Base-by-base conservation (phyloP, 2,113 vertebrate genomes). In the Scolopax mira region DNA sequence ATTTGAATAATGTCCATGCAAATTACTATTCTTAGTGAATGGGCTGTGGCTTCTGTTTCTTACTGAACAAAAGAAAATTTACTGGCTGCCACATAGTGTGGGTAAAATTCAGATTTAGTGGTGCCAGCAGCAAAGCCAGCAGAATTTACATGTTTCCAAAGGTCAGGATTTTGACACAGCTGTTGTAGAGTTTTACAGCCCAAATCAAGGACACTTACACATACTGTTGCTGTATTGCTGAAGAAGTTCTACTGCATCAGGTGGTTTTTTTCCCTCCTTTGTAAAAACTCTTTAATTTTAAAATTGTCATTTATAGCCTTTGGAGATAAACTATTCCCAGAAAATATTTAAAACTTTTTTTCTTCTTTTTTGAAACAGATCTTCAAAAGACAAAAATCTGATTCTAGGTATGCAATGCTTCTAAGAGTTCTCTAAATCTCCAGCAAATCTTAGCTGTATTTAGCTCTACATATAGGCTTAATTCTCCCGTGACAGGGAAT, bases 91-190 rank as follows among this genome's bases (percentile, higher is more conserved):
- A 71, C 54, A 42, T 9, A 42, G 23, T n/a, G 39, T 64, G 33
- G 41, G 48, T 86, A 85, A 72, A 90, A 84, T 82, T 84, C 79
- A 81, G 85, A 88, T 88, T 73, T 85, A 94, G 74, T 83, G 69
- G 30, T 86, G 35, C 44, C 66, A 81, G 83, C n/a, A 90, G 33
- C 39, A 71, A 55, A 83, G 33, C 18, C 42, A 21, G n/a, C 35
- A 93, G 52, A 93, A 93, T 92, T 88, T 74, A 49, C 25, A 4
- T 51, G 19, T 69, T 96, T 90, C 39, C 35, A 79, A 37, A 21
- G 75, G 37, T 23, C 16, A 70, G 78, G 41, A 67, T 94, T 86
- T 96, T 92, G 69, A 85, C 41, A 70, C 39, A 79, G 18, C 19
- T 80, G 9, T 81, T 88, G 18, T n/a, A 28, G 39, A 51, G 72